These are phyloP conservation scores for Kryptolebias marmoratus DNA, from an alignment of 2,113 vertebrate genomes.

Conservation along the genomic window DNA sequence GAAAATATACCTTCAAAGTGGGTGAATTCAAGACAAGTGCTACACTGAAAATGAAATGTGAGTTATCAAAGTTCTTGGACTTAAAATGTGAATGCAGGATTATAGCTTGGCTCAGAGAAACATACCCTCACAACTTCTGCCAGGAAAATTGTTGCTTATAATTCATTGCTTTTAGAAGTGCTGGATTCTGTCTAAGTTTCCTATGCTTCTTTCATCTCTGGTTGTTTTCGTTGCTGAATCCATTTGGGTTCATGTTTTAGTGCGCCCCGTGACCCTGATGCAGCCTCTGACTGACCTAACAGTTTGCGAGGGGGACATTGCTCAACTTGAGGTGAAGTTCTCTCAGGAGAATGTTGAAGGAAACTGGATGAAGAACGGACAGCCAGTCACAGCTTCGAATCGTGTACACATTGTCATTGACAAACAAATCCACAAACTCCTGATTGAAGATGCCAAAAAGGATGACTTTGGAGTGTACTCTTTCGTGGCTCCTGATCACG, in stretches of 20 bases:
- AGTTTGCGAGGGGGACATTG: slow-evolving; percentile 97
- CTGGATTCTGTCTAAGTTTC: not conserved
- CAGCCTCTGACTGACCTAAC: slow-evolving; percentile 92
- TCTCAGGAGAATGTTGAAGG: slow-evolving; percentile 95
- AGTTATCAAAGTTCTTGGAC: slow-evolving; percentile 59
- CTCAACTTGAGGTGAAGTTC: slow-evolving; percentile 94
- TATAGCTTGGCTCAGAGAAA: not conserved
- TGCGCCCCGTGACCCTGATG: slow-evolving; percentile 91
- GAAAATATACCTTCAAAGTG: slow-evolving; percentile 90
- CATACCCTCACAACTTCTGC: no score
- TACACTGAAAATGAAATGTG: slow-evolving; percentile 94
- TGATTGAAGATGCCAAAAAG: slow-evolving; percentile 92
- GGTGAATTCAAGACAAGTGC: slow-evolving; percentile 87
- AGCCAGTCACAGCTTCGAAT: slow-evolving; percentile 85
- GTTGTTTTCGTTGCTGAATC: not conserved
- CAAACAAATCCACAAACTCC: slow-evolving; percentile 91
- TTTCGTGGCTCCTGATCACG: slow-evolving; percentile 87
- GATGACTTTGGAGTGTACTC: slow-evolving; percentile 89
- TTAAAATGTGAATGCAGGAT: not conserved
- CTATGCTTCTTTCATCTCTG: no score
- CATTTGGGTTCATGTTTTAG: slow-evolving; percentile 68
- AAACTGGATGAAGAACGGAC: slow-evolving; percentile 90
- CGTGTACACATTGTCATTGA: slow-evolving; percentile 92
- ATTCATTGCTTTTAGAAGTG: not conserved
- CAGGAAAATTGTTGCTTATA: not conserved